Evolutionary conservation across 2,113 vertebrate species (phyloP).

Genomic region (Sterna hirundo): DNA sequence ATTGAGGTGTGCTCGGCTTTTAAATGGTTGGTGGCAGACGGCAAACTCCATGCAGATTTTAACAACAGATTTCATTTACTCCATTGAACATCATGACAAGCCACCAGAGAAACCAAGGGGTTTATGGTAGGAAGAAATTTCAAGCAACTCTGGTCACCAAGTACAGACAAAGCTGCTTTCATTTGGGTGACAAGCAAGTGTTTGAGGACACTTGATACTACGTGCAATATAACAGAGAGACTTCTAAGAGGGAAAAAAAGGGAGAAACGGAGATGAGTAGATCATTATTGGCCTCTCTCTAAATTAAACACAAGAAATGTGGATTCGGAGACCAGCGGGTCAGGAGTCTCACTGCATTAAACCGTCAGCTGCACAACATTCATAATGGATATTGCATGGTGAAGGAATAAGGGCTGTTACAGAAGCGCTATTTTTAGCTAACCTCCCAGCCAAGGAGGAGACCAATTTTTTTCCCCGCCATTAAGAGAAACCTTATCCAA

Average conservation of each 20-base stretch:
- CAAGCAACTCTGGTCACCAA: neutral
- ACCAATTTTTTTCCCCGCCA: neutral
- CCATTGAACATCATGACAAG: neutral
- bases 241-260: neutral
- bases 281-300: neutral
- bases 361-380: neutral
- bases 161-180: neutral
- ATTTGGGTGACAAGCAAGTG: neutral
- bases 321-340: neutral
- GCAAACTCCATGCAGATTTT: neutral
- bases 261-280: neutral
- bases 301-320: neutral
- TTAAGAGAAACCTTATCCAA: neutral
- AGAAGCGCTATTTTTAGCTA: neutral
- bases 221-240: neutral
- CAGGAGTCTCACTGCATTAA: neutral
- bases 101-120: neutral
- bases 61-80: neutral
- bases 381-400: neutral
- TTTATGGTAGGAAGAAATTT: neutral
- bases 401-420: neutral
- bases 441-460: neutral
- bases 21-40: neutral
- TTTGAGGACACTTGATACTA: neutral
- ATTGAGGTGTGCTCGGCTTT: neutral